These are phyloP conservation scores for Tenualosa ilisha DNA, from an alignment of 2,797 vertebrate species.

Conservation along the genomic window DNA sequence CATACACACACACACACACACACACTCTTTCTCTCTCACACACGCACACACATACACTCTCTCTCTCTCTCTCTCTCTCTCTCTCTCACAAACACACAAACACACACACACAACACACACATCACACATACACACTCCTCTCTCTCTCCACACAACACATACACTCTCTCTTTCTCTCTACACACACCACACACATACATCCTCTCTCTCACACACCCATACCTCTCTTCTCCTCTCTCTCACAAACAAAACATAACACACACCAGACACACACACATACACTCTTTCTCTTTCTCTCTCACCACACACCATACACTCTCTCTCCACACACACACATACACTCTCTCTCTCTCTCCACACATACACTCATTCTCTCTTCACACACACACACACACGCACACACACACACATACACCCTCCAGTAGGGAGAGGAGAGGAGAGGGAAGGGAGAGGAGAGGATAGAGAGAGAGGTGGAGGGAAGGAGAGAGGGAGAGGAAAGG, in stretches of 20 bases:
- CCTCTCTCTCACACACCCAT: slow-evolving; percentile 20
- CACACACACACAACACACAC: background rate
- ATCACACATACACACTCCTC: too few relatives aligned
- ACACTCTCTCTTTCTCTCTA: too few relatives aligned
- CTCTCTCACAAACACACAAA: slow-evolving; percentile 11
- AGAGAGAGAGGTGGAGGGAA: too few relatives aligned
- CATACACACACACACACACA: background rate
- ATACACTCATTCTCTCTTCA: too few relatives aligned
- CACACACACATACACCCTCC: too few relatives aligned
- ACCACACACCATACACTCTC: too few relatives aligned
- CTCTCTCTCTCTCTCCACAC: too few relatives aligned
- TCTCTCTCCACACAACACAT: too few relatives aligned
- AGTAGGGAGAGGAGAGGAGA: background rate
- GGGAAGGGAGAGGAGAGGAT: too few relatives aligned
- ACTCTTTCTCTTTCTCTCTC: background rate
- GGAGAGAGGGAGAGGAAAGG: background rate
- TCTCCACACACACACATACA: background rate
- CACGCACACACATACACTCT: too few relatives aligned
- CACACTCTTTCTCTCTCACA: too few relatives aligned
- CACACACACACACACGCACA: too few relatives aligned
- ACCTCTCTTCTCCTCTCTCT: background rate
- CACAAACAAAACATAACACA: slow-evolving; percentile 15
- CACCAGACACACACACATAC: slow-evolving; percentile 31
- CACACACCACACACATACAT: slow-evolving; percentile 3
- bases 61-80: background rate